These are phyloP conservation scores for Bombus breviceps DNA, from an alignment of 1,140 invertebrate species.

Conservation along the genomic window DNA sequence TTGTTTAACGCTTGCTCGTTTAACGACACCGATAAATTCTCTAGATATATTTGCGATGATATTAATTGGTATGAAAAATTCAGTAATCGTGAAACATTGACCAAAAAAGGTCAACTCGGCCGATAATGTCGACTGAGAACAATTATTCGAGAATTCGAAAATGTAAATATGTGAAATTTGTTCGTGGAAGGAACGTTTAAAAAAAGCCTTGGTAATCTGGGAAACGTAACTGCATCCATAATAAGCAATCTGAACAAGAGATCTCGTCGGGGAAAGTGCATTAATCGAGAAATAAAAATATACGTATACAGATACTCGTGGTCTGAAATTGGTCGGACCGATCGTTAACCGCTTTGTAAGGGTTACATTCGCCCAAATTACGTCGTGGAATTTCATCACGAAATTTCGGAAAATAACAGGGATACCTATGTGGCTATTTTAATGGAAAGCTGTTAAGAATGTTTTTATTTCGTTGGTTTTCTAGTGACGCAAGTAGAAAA, in stretches of 20 bases:
- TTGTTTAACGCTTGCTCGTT: background rate
- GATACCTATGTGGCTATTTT: background rate
- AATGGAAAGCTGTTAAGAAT: background rate
- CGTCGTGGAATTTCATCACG: background rate
- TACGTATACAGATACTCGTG: background rate
- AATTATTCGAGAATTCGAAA: background rate
- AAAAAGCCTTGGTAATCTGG: background rate
- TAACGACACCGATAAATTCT: background rate
- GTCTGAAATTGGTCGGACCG: background rate
- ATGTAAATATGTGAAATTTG: background rate
- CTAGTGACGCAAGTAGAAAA: no score
- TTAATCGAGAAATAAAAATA: conserved; percentile 14
- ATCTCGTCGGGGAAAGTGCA: background rate
- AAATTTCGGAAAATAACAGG: background rate
- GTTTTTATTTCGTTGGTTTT: no score
- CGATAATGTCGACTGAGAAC: background rate
- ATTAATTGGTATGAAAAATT: background rate
- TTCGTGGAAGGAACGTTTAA: background rate
- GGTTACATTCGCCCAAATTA: background rate
- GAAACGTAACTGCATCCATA: background rate
- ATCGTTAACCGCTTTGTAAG: background rate
- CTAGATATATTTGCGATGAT: background rate
- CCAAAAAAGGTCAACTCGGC: background rate
- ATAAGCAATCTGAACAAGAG: background rate
- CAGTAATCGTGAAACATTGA: background rate